These are phyloP conservation scores for Hycleus phaleratus DNA, from an alignment of 1,140 invertebrate species.

Conservation along the genomic window DNA sequence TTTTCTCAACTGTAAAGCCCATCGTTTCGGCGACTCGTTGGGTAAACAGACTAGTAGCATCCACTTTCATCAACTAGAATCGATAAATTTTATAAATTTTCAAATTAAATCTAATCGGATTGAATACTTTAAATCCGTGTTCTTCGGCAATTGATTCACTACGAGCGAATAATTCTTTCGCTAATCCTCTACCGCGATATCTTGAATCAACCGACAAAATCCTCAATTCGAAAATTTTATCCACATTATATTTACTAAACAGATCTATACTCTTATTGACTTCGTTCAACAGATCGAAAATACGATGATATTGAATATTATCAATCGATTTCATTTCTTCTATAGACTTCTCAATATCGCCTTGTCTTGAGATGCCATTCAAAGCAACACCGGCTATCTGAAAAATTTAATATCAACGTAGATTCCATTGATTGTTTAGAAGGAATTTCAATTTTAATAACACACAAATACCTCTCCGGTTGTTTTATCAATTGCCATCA, in stretches of 20 bases:
- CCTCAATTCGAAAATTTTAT: constrained; percentile 68
- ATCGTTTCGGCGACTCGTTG: constrained; percentile 62
- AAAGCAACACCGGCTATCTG: constrained; percentile 60
- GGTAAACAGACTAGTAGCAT: constrained; percentile 69
- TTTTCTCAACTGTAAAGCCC: constrained; percentile 55
- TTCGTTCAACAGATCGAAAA: constrained; percentile 57
- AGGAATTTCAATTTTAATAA: background rate
- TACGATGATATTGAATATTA: constrained; percentile 57
- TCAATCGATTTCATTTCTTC: constrained; percentile 48
- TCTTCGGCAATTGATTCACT: constrained; percentile 58
- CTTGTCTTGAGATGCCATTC: constrained; percentile 52
- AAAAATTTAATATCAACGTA: constrained; percentile 13
- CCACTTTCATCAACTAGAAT: constrained; percentile 64
- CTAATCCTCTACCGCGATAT: constrained; percentile 62
- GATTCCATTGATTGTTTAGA: no score
- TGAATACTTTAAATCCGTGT: constrained; percentile 57
- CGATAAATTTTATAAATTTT: background rate
- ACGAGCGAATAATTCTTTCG: constrained; percentile 57
- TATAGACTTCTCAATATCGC: constrained; percentile 51
- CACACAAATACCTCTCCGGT: constrained; percentile 49
- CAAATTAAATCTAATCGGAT: background rate
- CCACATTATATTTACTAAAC: constrained; percentile 56
- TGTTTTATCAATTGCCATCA: constrained; percentile 56
- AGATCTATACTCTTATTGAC: constrained; percentile 54
- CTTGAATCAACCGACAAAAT: constrained; percentile 66